Percentiles rank a stretch among this genome's conserved stretches.
phyloP scores from a whole-genome alignment of 2,888 invertebrate species.

The Dione juno region DNA sequence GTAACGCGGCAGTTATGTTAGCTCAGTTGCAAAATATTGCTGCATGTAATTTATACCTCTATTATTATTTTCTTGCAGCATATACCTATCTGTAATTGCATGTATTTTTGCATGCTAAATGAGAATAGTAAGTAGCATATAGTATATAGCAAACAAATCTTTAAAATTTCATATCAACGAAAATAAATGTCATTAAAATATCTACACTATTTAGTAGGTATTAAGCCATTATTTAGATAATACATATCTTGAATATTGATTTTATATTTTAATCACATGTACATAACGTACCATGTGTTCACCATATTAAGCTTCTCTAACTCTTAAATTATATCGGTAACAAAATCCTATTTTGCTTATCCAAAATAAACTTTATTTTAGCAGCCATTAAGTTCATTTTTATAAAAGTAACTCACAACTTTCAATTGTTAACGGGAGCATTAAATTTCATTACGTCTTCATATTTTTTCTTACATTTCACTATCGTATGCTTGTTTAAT shows the following conservation, averaged over 20 bases:
- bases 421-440: slow-evolving; percentile 39
- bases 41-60: slow-evolving; percentile 30
- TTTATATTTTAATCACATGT: background rate
- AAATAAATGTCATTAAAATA: no score
- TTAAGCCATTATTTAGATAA: background rate
- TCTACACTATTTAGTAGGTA: no score
- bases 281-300: background rate
- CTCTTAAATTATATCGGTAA: slow-evolving; percentile 3
- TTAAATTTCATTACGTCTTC: slow-evolving; percentile 45
- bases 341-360: background rate
- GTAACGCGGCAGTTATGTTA: slow-evolving; percentile 14
- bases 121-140: background rate
- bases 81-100: slow-evolving; percentile 27
- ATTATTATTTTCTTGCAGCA: slow-evolving; percentile 30
- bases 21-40: slow-evolving; percentile 32
- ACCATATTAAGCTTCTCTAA: slow-evolving; percentile 9
- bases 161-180: background rate
- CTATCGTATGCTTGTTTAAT: slow-evolving; percentile 11
- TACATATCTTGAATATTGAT: background rate
- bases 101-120: slow-evolving; percentile 18
- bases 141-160: no score
- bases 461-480: slow-evolving; percentile 39
- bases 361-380: background rate
- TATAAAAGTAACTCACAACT: slow-evolving; percentile 23
- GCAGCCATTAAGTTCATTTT: background rate